Evolutionary conservation across 53 echinoderm and acorn worm species (phyloP).

Genomic region (Crossaster papposus): DNA sequence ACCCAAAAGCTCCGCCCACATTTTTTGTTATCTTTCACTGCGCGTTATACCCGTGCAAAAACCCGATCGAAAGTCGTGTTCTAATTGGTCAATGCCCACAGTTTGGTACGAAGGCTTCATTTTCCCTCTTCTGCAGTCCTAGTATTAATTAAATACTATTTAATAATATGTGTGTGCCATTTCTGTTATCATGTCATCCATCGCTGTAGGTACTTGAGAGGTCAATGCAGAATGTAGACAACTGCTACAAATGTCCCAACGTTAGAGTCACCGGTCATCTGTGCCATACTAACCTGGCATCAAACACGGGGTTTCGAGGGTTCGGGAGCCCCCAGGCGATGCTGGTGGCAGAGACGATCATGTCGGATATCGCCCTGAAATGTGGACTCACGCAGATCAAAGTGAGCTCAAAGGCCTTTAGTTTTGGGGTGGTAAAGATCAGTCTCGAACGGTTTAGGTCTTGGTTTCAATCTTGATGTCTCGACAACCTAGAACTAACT

Average conservation of each 20-base stretch:
- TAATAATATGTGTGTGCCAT: background rate
- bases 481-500: no score
- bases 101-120: no score
- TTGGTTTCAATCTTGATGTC: no score
- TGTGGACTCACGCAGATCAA: conserved; percentile 59
- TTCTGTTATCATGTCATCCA: background rate
- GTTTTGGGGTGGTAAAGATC: no score
- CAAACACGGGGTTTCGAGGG: conserved; percentile 70
- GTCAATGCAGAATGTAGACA: conserved; percentile 33
- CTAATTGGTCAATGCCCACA: no score
- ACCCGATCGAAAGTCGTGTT: no score
- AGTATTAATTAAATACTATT: no score
- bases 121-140: no score
- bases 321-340: conserved; percentile 65
- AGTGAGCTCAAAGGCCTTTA: conserved; percentile 21
- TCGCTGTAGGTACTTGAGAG: conserved; percentile 46
- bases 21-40: no score
- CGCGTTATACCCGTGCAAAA: no score
- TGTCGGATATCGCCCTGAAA: conserved; percentile 48
- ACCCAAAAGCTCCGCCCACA: background rate
- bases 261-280: conserved; percentile 38
- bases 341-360: conserved; percentile 52
- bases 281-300: conserved; percentile 67
- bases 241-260: conserved; percentile 64
- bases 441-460: no score